phyloP scores from a whole-genome alignment of 2,797 vertebrate species.

The Myripristis murdjan region DNA sequence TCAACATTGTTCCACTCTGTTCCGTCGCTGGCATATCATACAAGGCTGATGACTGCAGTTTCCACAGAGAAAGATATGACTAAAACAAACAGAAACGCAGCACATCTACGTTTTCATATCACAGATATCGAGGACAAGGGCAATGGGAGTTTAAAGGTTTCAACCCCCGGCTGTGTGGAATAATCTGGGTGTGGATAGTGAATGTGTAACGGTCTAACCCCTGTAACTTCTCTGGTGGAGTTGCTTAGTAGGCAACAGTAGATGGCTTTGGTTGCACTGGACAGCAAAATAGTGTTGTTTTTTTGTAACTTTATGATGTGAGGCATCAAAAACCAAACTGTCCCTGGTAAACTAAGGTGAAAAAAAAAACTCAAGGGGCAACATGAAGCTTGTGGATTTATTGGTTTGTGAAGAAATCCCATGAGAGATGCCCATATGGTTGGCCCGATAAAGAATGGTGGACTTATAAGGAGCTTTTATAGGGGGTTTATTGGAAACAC shows the following conservation, averaged over 20 bases:
- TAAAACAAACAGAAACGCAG: slow-evolving; percentile 9
- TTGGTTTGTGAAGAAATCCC: slow-evolving; percentile 58
- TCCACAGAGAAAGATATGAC: slow-evolving; percentile 3
- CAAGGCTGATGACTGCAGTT: slow-evolving; percentile 28
- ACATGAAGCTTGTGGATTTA: slow-evolving; percentile 22
- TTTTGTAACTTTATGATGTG: too few relatives aligned
- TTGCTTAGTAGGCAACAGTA: background rate
- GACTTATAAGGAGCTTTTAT: slow-evolving; percentile 57
- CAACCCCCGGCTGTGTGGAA: too few relatives aligned
- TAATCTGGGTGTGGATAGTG: background rate
- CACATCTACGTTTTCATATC: slow-evolving; percentile 8
- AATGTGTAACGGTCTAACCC: too few relatives aligned
- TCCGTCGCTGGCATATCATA: slow-evolving; percentile 42
- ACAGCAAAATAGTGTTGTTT: background rate
- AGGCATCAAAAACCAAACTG: background rate
- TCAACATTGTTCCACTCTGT: slow-evolving; percentile 62
- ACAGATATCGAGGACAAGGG: slow-evolving; percentile 32
- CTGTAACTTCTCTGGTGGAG: too few relatives aligned
- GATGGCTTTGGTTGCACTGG: background rate
- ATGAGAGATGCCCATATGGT: slow-evolving; percentile 55
- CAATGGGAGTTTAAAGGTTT: background rate
- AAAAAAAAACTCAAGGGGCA: slow-evolving; percentile 19
- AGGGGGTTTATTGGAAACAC: slow-evolving; percentile 62
- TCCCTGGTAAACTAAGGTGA: slow-evolving; percentile 41
- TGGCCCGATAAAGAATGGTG: slow-evolving; percentile 63